A percentile compares a stretch with the other conserved stretches of the same genome.
phyloP scores from a whole-genome alignment of 2,113 vertebrate genomes.

The Aldabrachelys gigantea region DNA sequence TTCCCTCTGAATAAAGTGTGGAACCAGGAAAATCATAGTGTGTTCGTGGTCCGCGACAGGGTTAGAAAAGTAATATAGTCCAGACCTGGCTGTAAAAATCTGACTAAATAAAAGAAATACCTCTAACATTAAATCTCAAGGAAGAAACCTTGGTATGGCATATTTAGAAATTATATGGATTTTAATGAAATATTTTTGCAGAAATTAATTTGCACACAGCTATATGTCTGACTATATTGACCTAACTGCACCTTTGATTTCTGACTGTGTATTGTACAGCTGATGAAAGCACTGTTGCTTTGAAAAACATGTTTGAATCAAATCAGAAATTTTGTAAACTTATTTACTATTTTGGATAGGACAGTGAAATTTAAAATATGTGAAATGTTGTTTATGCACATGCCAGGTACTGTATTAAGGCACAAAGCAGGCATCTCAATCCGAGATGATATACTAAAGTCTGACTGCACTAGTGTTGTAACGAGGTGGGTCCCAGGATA shows the following conservation, averaged over 20 bases:
- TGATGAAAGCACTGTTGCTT: slow-evolving; percentile 30
- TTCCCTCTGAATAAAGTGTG: neutral
- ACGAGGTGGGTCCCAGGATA: neutral
- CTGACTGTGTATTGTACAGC: neutral
- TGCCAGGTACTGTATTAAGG: neutral
- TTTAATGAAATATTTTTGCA: neutral
- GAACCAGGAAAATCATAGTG: neutral
- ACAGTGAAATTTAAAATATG: slow-evolving; percentile 3
- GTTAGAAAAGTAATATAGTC: neutral
- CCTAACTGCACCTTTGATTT: slow-evolving; percentile 28
- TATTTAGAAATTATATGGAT: neutral
- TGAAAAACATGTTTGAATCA: slow-evolving; percentile 10
- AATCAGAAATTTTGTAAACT: slow-evolving; percentile 22
- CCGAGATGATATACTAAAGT: neutral
- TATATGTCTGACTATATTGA: neutral
- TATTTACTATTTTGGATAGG: slow-evolving; percentile 23
- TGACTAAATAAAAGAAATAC: neutral
- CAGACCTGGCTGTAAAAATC: neutral
- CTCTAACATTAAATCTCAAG: neutral
- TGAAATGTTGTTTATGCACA: neutral
- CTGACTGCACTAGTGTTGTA: neutral
- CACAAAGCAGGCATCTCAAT: neutral
- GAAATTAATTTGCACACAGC: neutral
- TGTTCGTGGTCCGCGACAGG: neutral
- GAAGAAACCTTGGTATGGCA: neutral